Base-by-base conservation (phyloP, 2,888 invertebrate species). In the Thymelicus lineola region DNA sequence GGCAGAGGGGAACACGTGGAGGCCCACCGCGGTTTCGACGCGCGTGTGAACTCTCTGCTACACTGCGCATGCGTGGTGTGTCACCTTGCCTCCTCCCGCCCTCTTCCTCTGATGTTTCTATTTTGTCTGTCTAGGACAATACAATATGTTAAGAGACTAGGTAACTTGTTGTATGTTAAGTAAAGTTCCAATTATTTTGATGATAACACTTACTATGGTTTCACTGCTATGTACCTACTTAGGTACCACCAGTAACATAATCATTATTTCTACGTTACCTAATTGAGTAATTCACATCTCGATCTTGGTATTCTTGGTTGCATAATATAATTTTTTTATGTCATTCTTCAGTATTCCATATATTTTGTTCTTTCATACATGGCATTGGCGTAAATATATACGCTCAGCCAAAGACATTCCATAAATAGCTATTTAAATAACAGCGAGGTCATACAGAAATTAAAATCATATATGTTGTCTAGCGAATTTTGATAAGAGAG, bases 1-100 rank as follows among this genome's bases (percentile, higher is more conserved):
- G 81, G 77, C 76, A 81, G 75, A 77, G 76, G 77, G 80, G 77
- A 82, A 84, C 91, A 94, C 94, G 93, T 90, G 90, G 95, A 94
- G 95, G 95, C 94, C 84, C 85, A 95, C 95, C 87, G 87, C 85
- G 94, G 94, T 90, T 91, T 93, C 90, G 86, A 75, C 72, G 87
- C 88, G 86, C 89, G 92, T 92, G 91, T 91, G 90, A 90, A 91
- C 91, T 91, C 89, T 85, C 82, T 79, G 80, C 83, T 81, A 68
- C 87, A 89, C 83, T 85, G 90, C 93, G 91, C 91, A 84, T 90
- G 92, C 91, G 92, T 91, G 87, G 80, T 78, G 76, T 74, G 82
- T 82, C 80, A 82, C 80, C 77, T 81, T 83, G 80, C 82, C 80
- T 84, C 84, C 85, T 80, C 84, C 81, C 83, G 83, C 81, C 82